Conservation (phyloP, 2,888 invertebrate genomes). For the Limenitis camilla region DNA sequence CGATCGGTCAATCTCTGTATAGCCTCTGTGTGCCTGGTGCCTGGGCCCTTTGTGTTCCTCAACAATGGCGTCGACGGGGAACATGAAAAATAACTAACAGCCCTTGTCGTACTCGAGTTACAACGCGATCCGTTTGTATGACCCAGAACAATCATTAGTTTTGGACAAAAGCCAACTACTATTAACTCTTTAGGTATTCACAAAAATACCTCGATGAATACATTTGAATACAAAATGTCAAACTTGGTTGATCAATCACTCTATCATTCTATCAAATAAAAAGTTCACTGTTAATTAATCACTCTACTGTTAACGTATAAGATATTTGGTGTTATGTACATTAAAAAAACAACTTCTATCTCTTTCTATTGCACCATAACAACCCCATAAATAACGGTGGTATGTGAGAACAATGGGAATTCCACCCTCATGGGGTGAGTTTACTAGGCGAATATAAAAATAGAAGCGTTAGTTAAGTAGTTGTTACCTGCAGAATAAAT, state of each 20-base stretch:
- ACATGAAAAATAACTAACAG: slow-evolving; percentile 34
- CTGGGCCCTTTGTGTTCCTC: slow-evolving; percentile 47
- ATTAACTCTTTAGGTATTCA: no score
- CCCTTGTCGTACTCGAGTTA: not conserved
- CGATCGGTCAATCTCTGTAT: slow-evolving; percentile 64
- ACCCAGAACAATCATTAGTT: not conserved
- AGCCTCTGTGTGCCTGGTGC: slow-evolving; percentile 52
- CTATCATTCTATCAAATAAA: no score
- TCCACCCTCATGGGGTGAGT: slow-evolving; percentile 46
- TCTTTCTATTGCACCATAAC: not conserved
- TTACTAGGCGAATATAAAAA: slow-evolving; percentile 50
- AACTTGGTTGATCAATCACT: no score
- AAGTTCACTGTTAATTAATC: no score
- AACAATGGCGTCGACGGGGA: slow-evolving; percentile 47
- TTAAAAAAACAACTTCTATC: not conserved
- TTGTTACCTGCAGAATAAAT: not conserved
- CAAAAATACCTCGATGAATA: no score
- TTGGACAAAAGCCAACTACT: not conserved
- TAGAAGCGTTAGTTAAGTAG: slow-evolving; percentile 30
- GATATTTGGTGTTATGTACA: no score
- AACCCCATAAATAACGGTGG: slow-evolving; percentile 20
- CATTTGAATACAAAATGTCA: no score
- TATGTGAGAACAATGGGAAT: slow-evolving; percentile 37
- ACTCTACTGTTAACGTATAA: no score
- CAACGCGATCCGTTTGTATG: not conserved